These are phyloP conservation scores for Craniophora ligustri DNA, from an alignment of 2,888 invertebrate genomes.

Conservation along the genomic window DNA sequence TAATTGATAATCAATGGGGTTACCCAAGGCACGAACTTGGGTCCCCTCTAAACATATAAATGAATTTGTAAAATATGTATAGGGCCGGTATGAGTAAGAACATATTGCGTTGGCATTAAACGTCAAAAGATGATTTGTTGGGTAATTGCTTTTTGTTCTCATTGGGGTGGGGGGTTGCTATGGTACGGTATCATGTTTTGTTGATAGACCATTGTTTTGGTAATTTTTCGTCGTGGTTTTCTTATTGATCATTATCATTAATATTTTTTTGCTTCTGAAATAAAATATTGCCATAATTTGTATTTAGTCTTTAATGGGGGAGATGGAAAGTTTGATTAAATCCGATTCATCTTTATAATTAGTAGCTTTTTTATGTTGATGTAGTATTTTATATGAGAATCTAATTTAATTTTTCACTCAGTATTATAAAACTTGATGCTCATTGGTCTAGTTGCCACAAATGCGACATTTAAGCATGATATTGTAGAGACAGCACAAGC, in stretches of 20 bases:
- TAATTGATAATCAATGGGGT: constrained; percentile 87
- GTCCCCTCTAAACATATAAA: constrained; percentile 76
- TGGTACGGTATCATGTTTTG: constrained; percentile 81
- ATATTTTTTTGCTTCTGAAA: constrained; percentile 48
- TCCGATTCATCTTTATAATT: constrained; percentile 31
- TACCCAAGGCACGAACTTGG: constrained; percentile 59
- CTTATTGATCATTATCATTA: constrained; percentile 60
- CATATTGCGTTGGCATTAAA: constrained; percentile 87
- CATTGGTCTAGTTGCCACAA: too few relatives aligned
- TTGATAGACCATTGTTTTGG: constrained; percentile 80
- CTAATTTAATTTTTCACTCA: too few relatives aligned
- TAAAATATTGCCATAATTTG: constrained; percentile 48
- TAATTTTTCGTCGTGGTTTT: constrained; percentile 63
- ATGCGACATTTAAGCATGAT: too few relatives aligned
- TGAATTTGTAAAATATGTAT: constrained; percentile 78
- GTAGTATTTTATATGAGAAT: constrained; percentile 42
- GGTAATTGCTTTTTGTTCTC: constrained; percentile 86
- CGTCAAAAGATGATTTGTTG: constrained; percentile 87
- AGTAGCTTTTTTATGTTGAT: constrained; percentile 41
- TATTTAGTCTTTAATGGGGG: constrained; percentile 34
- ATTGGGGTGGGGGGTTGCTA: constrained; percentile 73
- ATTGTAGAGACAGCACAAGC: too few relatives aligned
- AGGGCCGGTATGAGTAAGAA: constrained; percentile 78
- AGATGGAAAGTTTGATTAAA: constrained; percentile 47
- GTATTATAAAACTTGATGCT: too few relatives aligned